These are phyloP conservation scores for Drosophila nr. medialis DNA, from an alignment of 2,888 invertebrate species.

Conservation along the genomic window DNA sequence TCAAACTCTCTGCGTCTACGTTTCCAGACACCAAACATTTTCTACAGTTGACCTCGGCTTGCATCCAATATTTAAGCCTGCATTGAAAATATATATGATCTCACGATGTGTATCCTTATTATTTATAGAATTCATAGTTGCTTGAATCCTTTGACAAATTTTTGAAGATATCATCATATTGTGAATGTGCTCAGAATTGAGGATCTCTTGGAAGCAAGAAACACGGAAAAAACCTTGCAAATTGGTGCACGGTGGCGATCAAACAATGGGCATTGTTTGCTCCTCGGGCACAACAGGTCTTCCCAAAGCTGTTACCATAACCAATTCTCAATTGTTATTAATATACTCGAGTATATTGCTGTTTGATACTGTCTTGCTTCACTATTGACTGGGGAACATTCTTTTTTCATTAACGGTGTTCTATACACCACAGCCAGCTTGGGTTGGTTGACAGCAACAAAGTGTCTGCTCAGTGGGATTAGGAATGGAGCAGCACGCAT, in stretches of 20 bases:
- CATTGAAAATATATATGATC: neutral
- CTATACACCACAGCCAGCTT: slow-evolving; percentile 44
- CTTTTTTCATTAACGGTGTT: slow-evolving; percentile 28
- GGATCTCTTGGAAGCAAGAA: slow-evolving; percentile 10
- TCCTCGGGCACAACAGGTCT: no score
- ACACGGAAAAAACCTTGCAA: no score
- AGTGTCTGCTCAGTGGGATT: slow-evolving; percentile 22
- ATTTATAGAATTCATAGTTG: neutral
- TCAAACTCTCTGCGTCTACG: slow-evolving; percentile 45
- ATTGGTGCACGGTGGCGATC: no score
- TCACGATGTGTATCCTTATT: neutral
- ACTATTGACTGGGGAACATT: no score
- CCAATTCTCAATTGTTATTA: no score
- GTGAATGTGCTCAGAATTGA: slow-evolving; percentile 27
- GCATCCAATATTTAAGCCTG: neutral
- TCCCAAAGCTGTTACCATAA: no score
- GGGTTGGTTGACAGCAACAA: slow-evolving; percentile 63
- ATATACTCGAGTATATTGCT: no score
- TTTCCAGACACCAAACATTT: slow-evolving; percentile 14
- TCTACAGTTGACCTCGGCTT: slow-evolving; percentile 28
- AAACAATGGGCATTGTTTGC: no score
- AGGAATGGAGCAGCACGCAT: slow-evolving; percentile 54
- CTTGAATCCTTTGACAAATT: neutral
- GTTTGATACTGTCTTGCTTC: no score
- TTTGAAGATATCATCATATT: slow-evolving; percentile 8